A percentile compares a stretch with the other conserved stretches of the same genome.
These are phyloP conservation scores for Neodiprion fabricii DNA, from an alignment of 1,140 invertebrate species.

Conservation along the genomic window DNA sequence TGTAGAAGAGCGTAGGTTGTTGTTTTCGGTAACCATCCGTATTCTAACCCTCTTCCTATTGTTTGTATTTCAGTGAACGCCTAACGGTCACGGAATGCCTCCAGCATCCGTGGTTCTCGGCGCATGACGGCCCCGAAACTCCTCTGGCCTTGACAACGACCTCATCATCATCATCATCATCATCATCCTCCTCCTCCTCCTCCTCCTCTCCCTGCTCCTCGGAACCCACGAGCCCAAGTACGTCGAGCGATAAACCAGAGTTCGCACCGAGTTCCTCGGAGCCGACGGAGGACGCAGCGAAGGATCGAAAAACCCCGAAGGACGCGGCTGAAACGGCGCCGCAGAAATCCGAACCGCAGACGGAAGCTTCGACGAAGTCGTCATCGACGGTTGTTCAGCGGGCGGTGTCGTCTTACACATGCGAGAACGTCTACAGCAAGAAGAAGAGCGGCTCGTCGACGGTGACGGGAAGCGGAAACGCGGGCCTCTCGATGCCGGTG, in stretches of 20 bases:
- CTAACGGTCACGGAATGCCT: constrained; percentile 70
- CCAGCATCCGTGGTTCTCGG: constrained; percentile 67
- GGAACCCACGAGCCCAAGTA: constrained; percentile 20
- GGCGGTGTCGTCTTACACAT: constrained; percentile 30
- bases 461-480: constrained; percentile 18
- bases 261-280: background rate
- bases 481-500: constrained; percentile 25
- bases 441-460: constrained; percentile 23
- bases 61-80: constrained; percentile 60
- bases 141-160: constrained; percentile 22
- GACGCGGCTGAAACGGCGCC: background rate
- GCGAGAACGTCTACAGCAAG: constrained; percentile 36
- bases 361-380: background rate
- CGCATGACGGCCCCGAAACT: constrained; percentile 42
- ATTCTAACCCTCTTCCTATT: no score
- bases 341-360: background rate
- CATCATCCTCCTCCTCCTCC: constrained; percentile 15
- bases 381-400: background rate
- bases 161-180: background rate
- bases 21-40: no score
- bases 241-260: background rate
- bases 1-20: no score
- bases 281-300: constrained; percentile 13
- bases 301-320: background rate
- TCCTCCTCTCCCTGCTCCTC: constrained; percentile 17